phyloP scores from a whole-genome alignment of 2,113 vertebrate species.

The Siniperca chuatsi region DNA sequence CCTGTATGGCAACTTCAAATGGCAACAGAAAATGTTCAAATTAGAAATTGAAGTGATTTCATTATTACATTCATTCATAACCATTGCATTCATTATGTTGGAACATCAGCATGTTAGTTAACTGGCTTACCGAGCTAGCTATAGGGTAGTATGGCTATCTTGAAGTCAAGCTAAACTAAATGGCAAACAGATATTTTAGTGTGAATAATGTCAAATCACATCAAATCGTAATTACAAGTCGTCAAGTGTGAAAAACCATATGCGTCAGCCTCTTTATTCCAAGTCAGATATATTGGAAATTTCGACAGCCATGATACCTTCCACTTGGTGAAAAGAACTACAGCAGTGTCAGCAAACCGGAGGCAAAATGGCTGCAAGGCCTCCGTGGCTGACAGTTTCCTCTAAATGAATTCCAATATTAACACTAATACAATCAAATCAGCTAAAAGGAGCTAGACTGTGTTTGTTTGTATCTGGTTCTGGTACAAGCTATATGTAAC shows the following conservation, averaged over 20 bases:
- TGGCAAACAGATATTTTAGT: neutral
- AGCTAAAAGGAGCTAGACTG: neutral
- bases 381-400: too few relatives aligned
- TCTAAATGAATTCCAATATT: neutral
- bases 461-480: neutral
- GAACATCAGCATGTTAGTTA: neutral
- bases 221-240: neutral
- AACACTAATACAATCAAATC: neutral
- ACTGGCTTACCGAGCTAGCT: neutral
- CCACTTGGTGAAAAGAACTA: neutral
- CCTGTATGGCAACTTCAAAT: neutral
- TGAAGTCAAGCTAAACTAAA: neutral
- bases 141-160: too few relatives aligned
- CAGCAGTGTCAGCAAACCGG: neutral
- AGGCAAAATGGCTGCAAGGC: neutral
- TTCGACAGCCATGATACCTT: neutral
- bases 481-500: neutral
- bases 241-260: neutral
- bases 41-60: neutral
- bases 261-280: neutral
- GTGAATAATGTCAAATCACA: neutral
- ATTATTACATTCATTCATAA: slow-evolving; percentile 3
- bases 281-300: too few relatives aligned
- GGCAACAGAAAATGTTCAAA: neutral
- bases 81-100: neutral